Evolutionary conservation across 2,113 vertebrate species (phyloP).

Genomic region (Micromys minutus): DNA sequence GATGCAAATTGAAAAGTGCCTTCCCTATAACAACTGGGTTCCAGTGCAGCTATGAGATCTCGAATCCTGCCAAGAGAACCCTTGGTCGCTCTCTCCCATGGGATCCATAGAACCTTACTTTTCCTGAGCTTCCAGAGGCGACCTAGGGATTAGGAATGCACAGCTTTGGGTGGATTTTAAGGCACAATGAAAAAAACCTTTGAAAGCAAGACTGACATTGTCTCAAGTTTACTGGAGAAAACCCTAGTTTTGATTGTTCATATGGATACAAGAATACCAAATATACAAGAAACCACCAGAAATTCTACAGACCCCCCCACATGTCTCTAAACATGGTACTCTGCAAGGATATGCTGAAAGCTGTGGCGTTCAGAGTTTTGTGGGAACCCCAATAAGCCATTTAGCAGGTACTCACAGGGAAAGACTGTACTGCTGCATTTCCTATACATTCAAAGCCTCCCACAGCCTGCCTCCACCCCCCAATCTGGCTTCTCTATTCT

Average conservation of each 20-base stretch:
- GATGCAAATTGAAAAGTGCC: constrained; percentile 12
- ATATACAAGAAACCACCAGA: background rate
- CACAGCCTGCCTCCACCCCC: background rate
- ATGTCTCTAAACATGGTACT: background rate
- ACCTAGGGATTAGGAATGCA: background rate
- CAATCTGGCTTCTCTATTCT: background rate
- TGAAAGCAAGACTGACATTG: background rate
- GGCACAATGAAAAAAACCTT: background rate
- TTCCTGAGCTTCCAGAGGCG: background rate
- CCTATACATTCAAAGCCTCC: background rate
- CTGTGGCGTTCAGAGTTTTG: background rate
- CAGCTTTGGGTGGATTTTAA: background rate
- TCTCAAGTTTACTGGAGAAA: constrained; percentile 3
- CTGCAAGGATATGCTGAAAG: background rate
- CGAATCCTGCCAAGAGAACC: background rate
- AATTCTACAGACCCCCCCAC: background rate
- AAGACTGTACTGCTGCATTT: background rate
- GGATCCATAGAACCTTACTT: background rate
- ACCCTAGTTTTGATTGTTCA: background rate
- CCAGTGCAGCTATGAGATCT: background rate
- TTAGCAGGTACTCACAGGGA: background rate
- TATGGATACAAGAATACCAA: background rate
- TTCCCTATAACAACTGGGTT: constrained; percentile 34
- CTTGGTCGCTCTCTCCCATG: background rate
- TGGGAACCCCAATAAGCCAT: background rate